Evolutionary conservation across 2,888 invertebrate genomes (phyloP).

Genomic region (Idaea biselata): DNA sequence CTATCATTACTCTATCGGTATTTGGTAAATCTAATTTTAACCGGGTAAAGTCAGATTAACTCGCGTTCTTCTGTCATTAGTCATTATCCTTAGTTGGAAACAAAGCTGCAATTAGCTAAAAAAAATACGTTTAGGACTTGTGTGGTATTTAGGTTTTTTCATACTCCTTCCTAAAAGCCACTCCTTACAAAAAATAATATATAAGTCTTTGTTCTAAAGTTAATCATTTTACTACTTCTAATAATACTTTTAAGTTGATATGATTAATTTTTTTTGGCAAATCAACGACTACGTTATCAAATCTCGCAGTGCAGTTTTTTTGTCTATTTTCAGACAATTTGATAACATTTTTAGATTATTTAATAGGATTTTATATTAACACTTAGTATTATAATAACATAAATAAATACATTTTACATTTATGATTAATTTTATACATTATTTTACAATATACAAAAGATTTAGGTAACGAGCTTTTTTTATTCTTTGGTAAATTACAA

Average conservation of each 20-base stretch:
- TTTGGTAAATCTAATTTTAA: too few relatives aligned
- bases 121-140: too few relatives aligned
- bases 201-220: neutral
- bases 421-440: neutral
- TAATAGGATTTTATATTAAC: slow-evolving; percentile 4
- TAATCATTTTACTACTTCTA: neutral
- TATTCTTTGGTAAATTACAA: neutral
- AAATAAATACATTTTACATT: slow-evolving; percentile 20
- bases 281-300: slow-evolving; percentile 67
- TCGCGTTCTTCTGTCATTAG: too few relatives aligned
- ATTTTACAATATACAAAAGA: neutral
- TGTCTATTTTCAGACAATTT: slow-evolving; percentile 33
- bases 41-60: too few relatives aligned
- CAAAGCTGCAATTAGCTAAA: too few relatives aligned
- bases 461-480: neutral
- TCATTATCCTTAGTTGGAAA: too few relatives aligned
- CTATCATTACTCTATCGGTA: too few relatives aligned
- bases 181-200: too few relatives aligned
- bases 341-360: slow-evolving; percentile 16
- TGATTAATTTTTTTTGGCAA: slow-evolving; percentile 48
- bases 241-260: slow-evolving; percentile 34
- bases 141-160: too few relatives aligned
- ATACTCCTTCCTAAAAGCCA: too few relatives aligned
- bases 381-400: slow-evolving; percentile 20
- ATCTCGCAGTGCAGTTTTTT: slow-evolving; percentile 67